Base-by-base conservation (phyloP, 53 echinoderm and acorn worm genomes). In the Luidia sarsii region DNA sequence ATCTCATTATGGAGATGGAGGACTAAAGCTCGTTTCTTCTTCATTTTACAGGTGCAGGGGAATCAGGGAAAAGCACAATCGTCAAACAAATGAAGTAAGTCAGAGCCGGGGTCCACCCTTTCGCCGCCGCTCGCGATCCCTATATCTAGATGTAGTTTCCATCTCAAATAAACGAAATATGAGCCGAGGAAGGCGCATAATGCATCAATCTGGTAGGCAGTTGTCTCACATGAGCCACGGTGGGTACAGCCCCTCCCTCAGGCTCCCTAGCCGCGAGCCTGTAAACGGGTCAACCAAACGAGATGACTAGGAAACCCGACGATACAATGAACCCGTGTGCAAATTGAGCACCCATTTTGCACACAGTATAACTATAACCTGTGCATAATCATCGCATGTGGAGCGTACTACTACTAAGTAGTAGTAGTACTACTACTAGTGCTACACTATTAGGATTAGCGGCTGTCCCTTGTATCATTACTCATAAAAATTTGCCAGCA, bases 61-160 rank as follows among this genome's bases (percentile, higher is more conserved):
- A 93, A 80, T 93, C 93, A 27, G 93, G 93, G 50, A 93, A 93
- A 74, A 93, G 93, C 63, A 93, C 93, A 39, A 93, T 93, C 74
- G 93, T 93, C 62, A 93, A 93, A 84, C 93, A 93, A 79, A 93
- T 93, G 93, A 93, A 87, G 93, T 93, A 80, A 93, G 93, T 92
- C 67, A 14, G 43, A 66, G 53, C 27, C 34, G 10, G 39, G n/a
- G 39, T 28, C 49, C 48, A 3, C 39, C 30, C 43, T 56, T 28
- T 57, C 51, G 6, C 41, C 43, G 9, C 54, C 6, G 16, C 25
- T 13, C 31, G 55, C 32, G 50, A 20, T 48, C 54, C 7, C 27
- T 30, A 35, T 27, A 30, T 13, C 67, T 35, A 9, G 38, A 50
- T 64, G 46, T 64, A 64, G 35, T 51, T 59, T 50, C 62, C 73